These are phyloP conservation scores for Dryomyza anilis DNA, from an alignment of 2,888 invertebrate species.

Conservation along the genomic window DNA sequence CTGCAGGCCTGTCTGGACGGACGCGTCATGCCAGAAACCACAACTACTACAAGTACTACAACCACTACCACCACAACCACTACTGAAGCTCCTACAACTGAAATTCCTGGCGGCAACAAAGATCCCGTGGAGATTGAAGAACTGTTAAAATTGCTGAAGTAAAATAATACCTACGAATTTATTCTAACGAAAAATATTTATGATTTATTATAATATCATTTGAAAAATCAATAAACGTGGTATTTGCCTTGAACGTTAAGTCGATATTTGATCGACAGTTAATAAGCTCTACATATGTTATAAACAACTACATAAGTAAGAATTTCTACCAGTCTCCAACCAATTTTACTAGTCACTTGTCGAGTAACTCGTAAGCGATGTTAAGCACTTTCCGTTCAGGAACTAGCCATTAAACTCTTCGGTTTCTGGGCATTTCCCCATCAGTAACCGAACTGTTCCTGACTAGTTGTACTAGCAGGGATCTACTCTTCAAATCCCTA, in stretches of 20 bases:
- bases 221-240: too few species aligned
- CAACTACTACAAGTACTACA: conserved; percentile 5
- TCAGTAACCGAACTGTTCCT: neutral
- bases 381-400: too few species aligned
- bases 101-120: neutral
- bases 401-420: too few species aligned
- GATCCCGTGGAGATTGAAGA: neutral
- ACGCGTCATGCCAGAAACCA: conserved; percentile 37
- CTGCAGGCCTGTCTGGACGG: conserved; percentile 51
- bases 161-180: too few species aligned
- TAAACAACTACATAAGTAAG: neutral
- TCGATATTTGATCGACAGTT: neutral
- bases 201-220: too few species aligned
- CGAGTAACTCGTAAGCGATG: too few species aligned
- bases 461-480: neutral
- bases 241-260: too few species aligned
- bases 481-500: too few species aligned
- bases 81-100: neutral
- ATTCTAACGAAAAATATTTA: too few species aligned
- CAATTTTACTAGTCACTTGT: too few species aligned
- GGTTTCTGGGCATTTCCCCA: too few species aligned
- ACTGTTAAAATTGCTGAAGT: neutral
- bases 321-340: neutral
- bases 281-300: neutral
- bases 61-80: conserved; percentile 31